Evolutionary conservation across 1,140 invertebrate species (phyloP), one percentile per base, ranked within the genome.

Genomic region (Augochlora pura): DNA sequence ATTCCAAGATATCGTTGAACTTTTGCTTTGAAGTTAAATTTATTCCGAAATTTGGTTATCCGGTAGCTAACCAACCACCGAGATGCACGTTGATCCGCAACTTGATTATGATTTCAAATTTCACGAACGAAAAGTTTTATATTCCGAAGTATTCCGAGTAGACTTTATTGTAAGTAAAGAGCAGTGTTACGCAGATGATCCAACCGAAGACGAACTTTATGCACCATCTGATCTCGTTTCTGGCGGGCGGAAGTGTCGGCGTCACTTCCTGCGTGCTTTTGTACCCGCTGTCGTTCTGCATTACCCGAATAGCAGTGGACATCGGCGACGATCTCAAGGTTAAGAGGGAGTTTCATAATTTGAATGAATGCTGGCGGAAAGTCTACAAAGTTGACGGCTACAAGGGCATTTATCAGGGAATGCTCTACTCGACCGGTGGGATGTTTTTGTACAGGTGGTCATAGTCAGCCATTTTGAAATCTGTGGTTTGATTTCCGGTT

Each of bases 281-380:
- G 7, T 78, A 57, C 2, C 76, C 76, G 5, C 23, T 78, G 2
- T 64, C 14, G n/a, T 64, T 78, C 21, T 78, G 76, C 59, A 71
- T 38, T 25, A 78, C 76, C 8, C 59, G 76, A 42, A 78, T 78
- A 78, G 21, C 68, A 0, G 68, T 72, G n/a, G 76, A 78, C 6
- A 1, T 78, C 3, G 76, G 76, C 6, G 68, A 78, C 6, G 23
- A 0, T 21, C 54, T 23, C 8, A 64, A 1, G 16, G 4, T 78
- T 10, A 39, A 72, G 9, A 49, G 76, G 14, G 68, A 78, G 16
- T 78, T 71, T 42, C 0, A 9, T 10, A 38, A 25, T 18, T 39
- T 78, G 16, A 52, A 25, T 5, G 67, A 77, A 6, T 77, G 75
- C n/a, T 3, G 39, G 16, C 8, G 9, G 0, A 77, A 77, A 27